Evolutionary conservation across 2,797 vertebrate species (phyloP).

Genomic region (Cottoperca gobio): DNA sequence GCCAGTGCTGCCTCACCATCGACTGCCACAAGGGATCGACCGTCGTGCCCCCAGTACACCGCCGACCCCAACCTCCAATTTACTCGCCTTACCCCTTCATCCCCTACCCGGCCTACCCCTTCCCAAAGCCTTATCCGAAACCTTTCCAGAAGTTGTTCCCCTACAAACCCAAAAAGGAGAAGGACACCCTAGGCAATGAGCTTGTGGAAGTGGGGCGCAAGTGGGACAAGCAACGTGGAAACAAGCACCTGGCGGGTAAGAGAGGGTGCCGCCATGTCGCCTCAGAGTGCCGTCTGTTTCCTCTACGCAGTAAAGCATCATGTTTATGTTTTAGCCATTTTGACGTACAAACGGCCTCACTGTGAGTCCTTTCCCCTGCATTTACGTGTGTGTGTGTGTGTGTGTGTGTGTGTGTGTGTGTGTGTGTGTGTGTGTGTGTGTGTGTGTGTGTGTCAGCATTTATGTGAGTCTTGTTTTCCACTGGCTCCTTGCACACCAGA

Average conservation of each 20-base stretch:
- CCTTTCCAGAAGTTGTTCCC: constrained; percentile 72
- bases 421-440: constrained; percentile 23
- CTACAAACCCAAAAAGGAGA: constrained; percentile 76
- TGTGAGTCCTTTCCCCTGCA: constrained; percentile 62
- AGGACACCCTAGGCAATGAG: constrained; percentile 81
- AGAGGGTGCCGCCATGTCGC: constrained; percentile 24
- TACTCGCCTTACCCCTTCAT: constrained; percentile 75
- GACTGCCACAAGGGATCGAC: constrained; percentile 80
- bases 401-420: constrained; percentile 69
- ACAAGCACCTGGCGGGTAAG: constrained; percentile 83
- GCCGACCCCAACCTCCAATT: constrained; percentile 61
- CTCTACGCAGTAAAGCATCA: constrained; percentile 57
- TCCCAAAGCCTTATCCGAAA: constrained; percentile 67
- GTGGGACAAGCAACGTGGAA: constrained; percentile 78
- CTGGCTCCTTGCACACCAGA: constrained; percentile 83
- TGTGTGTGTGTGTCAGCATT: constrained; percentile 64
- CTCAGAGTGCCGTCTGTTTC: constrained; percentile 61
- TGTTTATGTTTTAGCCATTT: constrained; percentile 74
- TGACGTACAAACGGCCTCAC: constrained; percentile 76
- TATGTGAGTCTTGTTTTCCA: constrained; percentile 82
- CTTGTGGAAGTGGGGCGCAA: constrained; percentile 78
- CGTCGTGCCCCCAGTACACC: constrained; percentile 57
- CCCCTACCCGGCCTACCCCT: constrained; percentile 71
- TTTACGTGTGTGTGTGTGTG: constrained; percentile 20
- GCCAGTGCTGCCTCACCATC: constrained; percentile 87